phyloP scores from a whole-genome alignment of 2,113 vertebrate genomes.

The Tachuris rubrigastra region DNA sequence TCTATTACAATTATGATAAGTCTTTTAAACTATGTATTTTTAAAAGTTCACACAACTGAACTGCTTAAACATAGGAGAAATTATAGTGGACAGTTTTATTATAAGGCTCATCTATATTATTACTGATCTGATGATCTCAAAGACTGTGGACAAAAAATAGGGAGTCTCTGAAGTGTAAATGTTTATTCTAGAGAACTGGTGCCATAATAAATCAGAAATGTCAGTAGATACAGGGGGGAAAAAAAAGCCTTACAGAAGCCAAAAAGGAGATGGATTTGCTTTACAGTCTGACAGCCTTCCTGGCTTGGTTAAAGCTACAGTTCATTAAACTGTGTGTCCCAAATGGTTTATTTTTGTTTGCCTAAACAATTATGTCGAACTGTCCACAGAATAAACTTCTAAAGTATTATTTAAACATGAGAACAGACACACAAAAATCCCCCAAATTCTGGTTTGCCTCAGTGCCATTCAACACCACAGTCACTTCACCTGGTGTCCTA shows the following conservation, averaged over 20 bases:
- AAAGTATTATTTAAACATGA: background rate
- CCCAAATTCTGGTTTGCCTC: background rate
- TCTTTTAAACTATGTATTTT: background rate
- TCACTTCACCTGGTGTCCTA: background rate
- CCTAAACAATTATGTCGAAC: background rate
- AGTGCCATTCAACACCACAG: background rate
- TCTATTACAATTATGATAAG: background rate
- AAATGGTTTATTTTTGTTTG: background rate
- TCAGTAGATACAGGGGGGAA: background rate
- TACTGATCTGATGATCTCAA: background rate
- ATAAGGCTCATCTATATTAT: background rate
- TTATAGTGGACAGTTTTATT: background rate
- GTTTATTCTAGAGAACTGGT: background rate
- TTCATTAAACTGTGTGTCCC: background rate
- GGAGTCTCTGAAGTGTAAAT: background rate
- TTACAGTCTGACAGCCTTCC: background rate
- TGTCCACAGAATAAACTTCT: background rate
- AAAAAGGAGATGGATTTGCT: background rate
- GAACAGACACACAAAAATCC: fast-evolving
- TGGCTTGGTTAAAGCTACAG: background rate
- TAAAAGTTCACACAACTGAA: background rate
- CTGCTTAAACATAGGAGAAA: background rate
- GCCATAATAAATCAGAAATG: background rate
- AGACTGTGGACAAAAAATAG: background rate
- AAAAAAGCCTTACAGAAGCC: background rate